A percentile compares a stretch with the other conserved stretches of the same genome.
Evolutionary conservation across 2,113 vertebrate genomes (phyloP).

Genomic region (human (Homo sapiens)): DNA sequence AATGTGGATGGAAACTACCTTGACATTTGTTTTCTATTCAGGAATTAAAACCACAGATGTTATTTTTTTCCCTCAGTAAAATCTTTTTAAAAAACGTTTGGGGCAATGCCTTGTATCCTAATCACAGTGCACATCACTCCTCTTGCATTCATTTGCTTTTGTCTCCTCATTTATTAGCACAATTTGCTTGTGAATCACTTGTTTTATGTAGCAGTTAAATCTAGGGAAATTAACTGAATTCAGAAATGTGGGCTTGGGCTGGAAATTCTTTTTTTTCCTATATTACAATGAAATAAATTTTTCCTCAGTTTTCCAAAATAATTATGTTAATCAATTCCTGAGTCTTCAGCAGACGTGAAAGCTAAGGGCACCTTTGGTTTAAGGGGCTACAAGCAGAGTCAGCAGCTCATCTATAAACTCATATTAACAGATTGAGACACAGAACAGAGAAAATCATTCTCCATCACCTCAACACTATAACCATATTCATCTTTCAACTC

Average conservation of each 20-base stretch:
- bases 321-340: background rate
- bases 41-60: background rate
- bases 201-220: conserved; percentile 53
- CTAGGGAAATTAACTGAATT: conserved; percentile 36
- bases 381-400: background rate
- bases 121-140: background rate
- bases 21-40: background rate
- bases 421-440: background rate
- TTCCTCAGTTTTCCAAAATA: background rate
- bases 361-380: background rate
- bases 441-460: background rate
- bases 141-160: background rate
- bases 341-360: background rate
- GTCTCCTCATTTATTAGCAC: background rate
- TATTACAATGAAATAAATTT: background rate
- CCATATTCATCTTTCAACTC: background rate
- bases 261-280: background rate
- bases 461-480: background rate
- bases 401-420: background rate
- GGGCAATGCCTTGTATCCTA: background rate
- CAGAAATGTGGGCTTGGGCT: background rate
- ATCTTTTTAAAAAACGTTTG: background rate
- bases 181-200: background rate
- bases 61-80: conserved; percentile 12
- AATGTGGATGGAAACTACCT: background rate